Percentiles rank a stretch among this genome's conserved stretches.
Conservation (phyloP, 2,797 vertebrate genomes). For the Betta splendens region DNA sequence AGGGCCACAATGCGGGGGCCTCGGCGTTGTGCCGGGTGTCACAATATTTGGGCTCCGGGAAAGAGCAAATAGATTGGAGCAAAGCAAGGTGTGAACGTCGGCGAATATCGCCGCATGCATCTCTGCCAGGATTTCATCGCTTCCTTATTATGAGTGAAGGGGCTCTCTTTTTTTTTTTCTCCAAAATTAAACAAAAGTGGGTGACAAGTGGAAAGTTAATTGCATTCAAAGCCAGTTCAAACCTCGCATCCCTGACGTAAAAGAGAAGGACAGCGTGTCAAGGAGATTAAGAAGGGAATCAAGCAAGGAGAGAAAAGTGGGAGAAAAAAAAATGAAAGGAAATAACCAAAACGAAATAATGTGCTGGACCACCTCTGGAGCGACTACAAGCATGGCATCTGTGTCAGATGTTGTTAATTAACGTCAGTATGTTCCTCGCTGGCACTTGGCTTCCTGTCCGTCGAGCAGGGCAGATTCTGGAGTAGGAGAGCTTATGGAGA, state of each 20-base stretch:
- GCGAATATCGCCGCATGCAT: conserved; percentile 60
- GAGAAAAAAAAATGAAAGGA: conserved; percentile 75
- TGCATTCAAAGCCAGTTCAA: conserved; percentile 67
- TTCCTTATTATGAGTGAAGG: conserved; percentile 54
- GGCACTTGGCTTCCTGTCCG: conserved; percentile 83
- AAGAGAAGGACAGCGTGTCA: conserved; percentile 77
- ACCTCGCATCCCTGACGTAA: conserved; percentile 61
- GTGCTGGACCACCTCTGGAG: conserved; percentile 85
- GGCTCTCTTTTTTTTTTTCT: too few relatives aligned
- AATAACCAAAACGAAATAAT: conserved; percentile 86
- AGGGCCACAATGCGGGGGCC: conserved; percentile 60
- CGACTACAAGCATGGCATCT: conserved; percentile 85
- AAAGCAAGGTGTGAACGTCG: conserved; percentile 78
- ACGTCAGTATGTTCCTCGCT: conserved; percentile 85
- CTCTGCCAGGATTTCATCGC: conserved; percentile 53
- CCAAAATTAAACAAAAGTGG: conserved; percentile 75
- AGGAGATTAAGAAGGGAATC: conserved; percentile 79
- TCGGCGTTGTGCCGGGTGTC: conserved; percentile 75
- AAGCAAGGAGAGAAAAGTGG: conserved; percentile 65
- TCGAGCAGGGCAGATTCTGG: conserved; percentile 73
- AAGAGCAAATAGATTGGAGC: conserved; percentile 76
- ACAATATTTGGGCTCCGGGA: conserved; percentile 81
- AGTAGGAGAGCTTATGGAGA: conserved; percentile 72
- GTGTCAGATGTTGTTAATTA: conserved; percentile 89
- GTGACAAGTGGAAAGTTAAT: conserved; percentile 75